Base-by-base conservation (phyloP, 2,888 invertebrate genomes). In the Steromphala cineraria region DNA sequence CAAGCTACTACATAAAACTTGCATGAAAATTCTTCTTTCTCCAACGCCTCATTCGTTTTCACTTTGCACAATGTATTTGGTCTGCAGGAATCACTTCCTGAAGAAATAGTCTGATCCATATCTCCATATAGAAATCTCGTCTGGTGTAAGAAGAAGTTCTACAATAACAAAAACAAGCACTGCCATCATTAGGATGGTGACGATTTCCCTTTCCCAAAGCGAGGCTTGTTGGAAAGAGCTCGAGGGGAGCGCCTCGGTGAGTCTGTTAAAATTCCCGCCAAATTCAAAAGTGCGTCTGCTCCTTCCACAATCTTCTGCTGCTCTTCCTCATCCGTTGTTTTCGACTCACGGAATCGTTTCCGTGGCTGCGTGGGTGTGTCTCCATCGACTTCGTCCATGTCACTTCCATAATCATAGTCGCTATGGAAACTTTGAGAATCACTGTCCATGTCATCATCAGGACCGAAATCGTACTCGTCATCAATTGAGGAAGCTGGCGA, bases 251-350 rank as follows among this genome's bases (percentile, higher is more conserved):
- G 40, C 36, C 80, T 13, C 10, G 46, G 79, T 53, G 80, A 94
- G 94, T 53, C 91, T 93, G 55, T 40, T 15, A 82, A 56, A 19
- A 95, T 95, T 7, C 96, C 96, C 0, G 96, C 96, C 80, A 97
- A 94, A 91, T 96, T 96, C 67, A 97, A 94, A 84, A 97, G 93
- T 0, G 96, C 96, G 89, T 96, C 96, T 0, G 96, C 96, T 81
- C 96, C 96, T 92, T 96, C 96, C 62, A 95, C 96, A 85, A 96
- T 96, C 89, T 95, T 95, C 85, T 96, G 89, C 83, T 92, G 89
- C 83, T 93, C 93, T n/a, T 92, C 92, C 74, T 92, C 92, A 40
- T 90, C 90, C 36, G 86, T 86, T 53, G 79, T 78, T 31, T 79
- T 75, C 15, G 62, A 36, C 46, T 78, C 67, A 21, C 78, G 80